Evolutionary conservation across 2,113 vertebrate species (phyloP).

Genomic region (Uropsilus gracilis): DNA sequence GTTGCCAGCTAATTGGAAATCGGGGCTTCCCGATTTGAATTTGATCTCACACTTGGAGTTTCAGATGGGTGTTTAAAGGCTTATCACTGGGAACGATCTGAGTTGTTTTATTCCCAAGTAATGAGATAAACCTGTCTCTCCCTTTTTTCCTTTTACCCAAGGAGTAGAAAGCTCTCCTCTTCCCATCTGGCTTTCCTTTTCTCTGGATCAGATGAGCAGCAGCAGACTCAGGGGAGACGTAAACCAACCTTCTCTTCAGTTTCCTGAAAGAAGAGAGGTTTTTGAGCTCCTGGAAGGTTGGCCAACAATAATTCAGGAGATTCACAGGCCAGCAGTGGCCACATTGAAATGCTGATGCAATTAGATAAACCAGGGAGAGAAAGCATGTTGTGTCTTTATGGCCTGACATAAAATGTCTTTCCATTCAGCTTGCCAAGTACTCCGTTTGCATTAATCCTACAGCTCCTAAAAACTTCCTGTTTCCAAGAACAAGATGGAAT

Average conservation of each 20-base stretch:
- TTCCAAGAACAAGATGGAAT: not conserved
- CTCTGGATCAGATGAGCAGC: not conserved
- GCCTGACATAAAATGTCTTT: slow-evolving; percentile 3
- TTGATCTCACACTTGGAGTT: not conserved
- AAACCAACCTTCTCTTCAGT: not conserved
- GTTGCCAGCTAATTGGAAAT: slow-evolving; percentile 58
- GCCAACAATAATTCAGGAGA: not conserved
- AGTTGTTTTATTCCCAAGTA: slow-evolving; percentile 25
- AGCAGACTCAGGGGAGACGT: slow-evolving; percentile 10
- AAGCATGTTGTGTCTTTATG: not conserved
- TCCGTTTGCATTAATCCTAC: not conserved
- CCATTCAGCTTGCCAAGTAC: not conserved
- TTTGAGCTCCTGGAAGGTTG: not conserved
- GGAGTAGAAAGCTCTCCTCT: not conserved
- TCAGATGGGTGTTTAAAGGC: not conserved
- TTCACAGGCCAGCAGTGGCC: not conserved
- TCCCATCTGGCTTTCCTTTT: not conserved
- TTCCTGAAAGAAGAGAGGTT: slow-evolving; percentile 11
- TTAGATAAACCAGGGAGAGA: not conserved
- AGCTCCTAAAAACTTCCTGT: not conserved
- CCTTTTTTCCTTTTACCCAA: not conserved
- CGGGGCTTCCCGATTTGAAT: slow-evolving; percentile 49
- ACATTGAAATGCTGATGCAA: not conserved
- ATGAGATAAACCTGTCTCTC: not conserved
- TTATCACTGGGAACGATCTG: not conserved